These are phyloP conservation scores for Neosalanx taihuensis DNA, from an alignment of 2,797 vertebrate genomes.

Conservation along the genomic window DNA sequence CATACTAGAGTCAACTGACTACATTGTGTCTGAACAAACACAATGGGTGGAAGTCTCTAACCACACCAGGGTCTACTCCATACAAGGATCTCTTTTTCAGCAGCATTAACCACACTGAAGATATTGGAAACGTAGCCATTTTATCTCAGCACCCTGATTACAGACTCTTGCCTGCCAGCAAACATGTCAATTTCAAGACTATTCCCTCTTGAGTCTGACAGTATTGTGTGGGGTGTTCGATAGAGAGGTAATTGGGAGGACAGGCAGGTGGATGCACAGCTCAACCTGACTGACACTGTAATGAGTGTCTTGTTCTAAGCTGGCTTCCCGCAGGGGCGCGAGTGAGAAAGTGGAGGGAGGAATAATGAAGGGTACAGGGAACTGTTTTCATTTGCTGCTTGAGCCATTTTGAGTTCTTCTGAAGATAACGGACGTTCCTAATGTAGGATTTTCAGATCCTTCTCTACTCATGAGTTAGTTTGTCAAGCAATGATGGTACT, in stretches of 20 bases:
- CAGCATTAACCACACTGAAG: slow-evolving; percentile 10
- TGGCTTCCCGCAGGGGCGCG: slow-evolving; percentile 28
- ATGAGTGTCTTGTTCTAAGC: slow-evolving; percentile 34
- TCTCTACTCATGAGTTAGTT: too few relatives aligned
- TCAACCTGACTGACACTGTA: slow-evolving; percentile 41
- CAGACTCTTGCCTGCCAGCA: slow-evolving; percentile 20
- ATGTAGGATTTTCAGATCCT: neutral
- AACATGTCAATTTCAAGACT: slow-evolving; percentile 15
- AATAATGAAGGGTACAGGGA: neutral
- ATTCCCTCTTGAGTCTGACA: slow-evolving; percentile 14
- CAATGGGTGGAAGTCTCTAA: neutral
- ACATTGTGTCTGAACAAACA: neutral
- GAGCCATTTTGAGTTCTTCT: neutral
- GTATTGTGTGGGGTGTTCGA: slow-evolving; percentile 6
- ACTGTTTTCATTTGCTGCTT: neutral
- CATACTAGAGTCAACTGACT: neutral
- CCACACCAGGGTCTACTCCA: neutral
- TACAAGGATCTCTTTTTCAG: neutral
- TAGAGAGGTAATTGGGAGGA: slow-evolving; percentile 46
- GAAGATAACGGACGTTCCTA: neutral
- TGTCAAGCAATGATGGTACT: neutral
- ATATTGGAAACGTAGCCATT: neutral
- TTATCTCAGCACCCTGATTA: slow-evolving; percentile 19
- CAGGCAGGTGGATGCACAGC: slow-evolving; percentile 31
- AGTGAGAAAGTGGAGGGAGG: slow-evolving; percentile 12